phyloP scores from a whole-genome alignment of 2,797 vertebrate genomes.

The Syncerus caffer region DNA sequence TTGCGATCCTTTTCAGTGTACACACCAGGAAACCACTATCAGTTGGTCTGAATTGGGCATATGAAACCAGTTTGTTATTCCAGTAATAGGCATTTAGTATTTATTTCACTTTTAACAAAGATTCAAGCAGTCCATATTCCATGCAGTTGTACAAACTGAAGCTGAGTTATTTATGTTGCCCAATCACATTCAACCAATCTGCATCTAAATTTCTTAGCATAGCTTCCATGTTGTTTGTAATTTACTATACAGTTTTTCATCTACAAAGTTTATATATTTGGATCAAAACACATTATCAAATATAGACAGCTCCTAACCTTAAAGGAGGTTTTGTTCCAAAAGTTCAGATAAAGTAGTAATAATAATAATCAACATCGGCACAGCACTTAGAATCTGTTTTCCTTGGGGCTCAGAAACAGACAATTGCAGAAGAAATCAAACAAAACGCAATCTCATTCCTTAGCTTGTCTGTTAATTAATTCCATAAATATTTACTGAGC shows the following conservation, averaged over 20 bases:
- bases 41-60: not conserved
- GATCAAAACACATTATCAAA: slow-evolving; percentile 5
- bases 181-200: not conserved
- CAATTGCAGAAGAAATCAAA: not conserved
- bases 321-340: not conserved
- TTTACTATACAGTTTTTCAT: not conserved
- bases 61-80: not conserved
- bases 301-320: not conserved
- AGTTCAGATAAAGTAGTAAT: not conserved
- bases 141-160: not conserved
- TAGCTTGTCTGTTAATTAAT: not conserved
- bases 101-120: slow-evolving; percentile 29
- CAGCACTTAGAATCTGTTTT: not conserved
- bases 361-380: not conserved
- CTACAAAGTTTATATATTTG: not conserved
- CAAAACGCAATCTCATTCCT: not conserved
- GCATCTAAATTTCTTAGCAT: not conserved
- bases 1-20: not conserved
- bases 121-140: not conserved
- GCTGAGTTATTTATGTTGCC: not conserved
- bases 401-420: not conserved
- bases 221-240: not conserved
- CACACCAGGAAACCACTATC: not conserved
- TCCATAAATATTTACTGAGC: not conserved
- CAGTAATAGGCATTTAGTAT: not conserved